Conservation (phyloP, 2,888 invertebrate genomes). For the Tetrapedia diversipes region DNA sequence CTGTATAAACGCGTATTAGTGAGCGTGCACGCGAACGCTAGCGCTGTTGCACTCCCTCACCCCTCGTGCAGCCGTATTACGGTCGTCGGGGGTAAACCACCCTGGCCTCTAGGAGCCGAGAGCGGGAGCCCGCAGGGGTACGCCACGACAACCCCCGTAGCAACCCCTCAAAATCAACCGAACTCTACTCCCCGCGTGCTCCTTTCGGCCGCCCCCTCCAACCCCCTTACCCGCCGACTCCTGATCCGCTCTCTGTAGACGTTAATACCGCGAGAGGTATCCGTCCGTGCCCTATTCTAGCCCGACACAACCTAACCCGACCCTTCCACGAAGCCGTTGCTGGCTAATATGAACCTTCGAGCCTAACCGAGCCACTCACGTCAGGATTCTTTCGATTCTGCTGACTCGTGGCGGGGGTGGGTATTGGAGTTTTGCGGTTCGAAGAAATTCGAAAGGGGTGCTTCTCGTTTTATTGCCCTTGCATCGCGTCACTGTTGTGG, state of each 20-base stretch:
- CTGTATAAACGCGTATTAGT: too few relatives aligned
- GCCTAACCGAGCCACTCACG: neutral
- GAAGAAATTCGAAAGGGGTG: too few relatives aligned
- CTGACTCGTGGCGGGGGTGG: too few relatives aligned
- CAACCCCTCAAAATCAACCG: slow-evolving; percentile 83
- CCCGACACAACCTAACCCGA: slow-evolving; percentile 69
- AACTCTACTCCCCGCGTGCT: slow-evolving; percentile 63
- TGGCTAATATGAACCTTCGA: slow-evolving; percentile 56
- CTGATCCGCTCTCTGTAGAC: slow-evolving; percentile 85
- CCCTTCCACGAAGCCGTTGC: slow-evolving; percentile 64
- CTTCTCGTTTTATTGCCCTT: too few relatives aligned
- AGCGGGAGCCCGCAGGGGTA: slow-evolving; percentile 78
- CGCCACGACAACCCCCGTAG: slow-evolving; percentile 83
- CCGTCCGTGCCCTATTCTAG: slow-evolving; percentile 76
- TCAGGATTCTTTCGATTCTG: too few relatives aligned
- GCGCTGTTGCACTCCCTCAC: slow-evolving; percentile 59
- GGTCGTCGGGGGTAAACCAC: slow-evolving; percentile 76
- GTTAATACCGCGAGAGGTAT: slow-evolving; percentile 82
- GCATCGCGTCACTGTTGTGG: too few relatives aligned
- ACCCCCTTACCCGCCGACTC: slow-evolving; percentile 79
- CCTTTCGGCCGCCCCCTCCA: slow-evolving; percentile 48
- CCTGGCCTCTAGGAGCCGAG: slow-evolving; percentile 76
- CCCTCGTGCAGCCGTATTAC: slow-evolving; percentile 76
- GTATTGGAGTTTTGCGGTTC: too few relatives aligned
- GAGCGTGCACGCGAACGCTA: slow-evolving; percentile 25